Percentiles rank a stretch among this genome's conserved stretches.
These are phyloP conservation scores for Mesorhabditis sp. DNA, from an alignment of 2,888 invertebrate genomes.

Conservation along the genomic window DNA sequence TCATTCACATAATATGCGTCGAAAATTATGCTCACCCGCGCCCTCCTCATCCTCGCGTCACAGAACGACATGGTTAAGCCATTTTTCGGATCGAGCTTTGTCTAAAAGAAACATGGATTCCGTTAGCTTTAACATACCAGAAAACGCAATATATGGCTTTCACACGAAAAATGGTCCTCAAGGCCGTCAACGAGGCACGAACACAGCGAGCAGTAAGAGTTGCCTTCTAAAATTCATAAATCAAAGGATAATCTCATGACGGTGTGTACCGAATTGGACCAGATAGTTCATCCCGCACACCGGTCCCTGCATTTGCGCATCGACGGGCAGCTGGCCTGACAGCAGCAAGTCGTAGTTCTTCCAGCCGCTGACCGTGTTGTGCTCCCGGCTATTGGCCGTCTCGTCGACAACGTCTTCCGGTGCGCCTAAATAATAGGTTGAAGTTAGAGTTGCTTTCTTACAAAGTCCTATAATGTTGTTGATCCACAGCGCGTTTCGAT, in stretches of 20 bases:
- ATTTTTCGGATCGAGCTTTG: background rate
- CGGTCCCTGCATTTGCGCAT: constrained; percentile 17
- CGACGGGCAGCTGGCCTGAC: constrained; percentile 1
- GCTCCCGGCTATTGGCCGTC: background rate
- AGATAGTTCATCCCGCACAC: constrained; percentile 21
- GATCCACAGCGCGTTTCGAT: constrained; percentile 16
- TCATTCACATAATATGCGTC: background rate
- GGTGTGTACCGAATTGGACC: constrained; percentile 13
- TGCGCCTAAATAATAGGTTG: constrained; percentile 15
- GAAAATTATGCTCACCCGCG: background rate
- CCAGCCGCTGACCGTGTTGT: constrained; percentile 7
- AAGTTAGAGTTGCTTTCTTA: constrained; percentile 13
- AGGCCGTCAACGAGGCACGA: constrained; percentile 10
- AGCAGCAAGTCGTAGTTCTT: constrained; percentile 3
- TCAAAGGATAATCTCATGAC: background rate
- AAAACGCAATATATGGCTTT: constrained; percentile 23
- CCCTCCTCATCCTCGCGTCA: background rate
- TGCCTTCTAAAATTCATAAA: constrained; percentile 10
- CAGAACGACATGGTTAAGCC: background rate
- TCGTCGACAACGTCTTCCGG: constrained; percentile 19
- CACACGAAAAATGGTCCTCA: constrained; percentile 25
- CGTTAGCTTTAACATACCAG: constrained; percentile 11
- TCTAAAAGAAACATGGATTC: background rate
- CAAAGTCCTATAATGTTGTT: constrained; percentile 21
- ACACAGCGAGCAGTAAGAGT: constrained; percentile 9